These are phyloP conservation scores for Zaprionus gabonicus DNA, from an alignment of 1,140 invertebrate species.

Conservation along the genomic window DNA sequence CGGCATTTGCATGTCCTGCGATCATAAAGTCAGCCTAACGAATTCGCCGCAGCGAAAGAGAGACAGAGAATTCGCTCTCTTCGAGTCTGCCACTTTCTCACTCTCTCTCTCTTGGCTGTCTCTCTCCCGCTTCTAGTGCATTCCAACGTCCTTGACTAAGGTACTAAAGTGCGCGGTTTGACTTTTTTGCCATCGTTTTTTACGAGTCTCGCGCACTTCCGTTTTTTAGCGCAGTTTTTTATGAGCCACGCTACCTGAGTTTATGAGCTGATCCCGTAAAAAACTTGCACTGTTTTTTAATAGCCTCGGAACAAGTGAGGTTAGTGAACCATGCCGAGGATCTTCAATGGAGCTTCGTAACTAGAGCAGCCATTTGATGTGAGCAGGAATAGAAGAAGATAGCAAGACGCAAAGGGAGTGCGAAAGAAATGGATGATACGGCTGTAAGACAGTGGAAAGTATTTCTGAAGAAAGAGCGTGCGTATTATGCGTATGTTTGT, in stretches of 20 bases:
- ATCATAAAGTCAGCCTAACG: background rate
- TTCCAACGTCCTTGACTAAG: conserved; percentile 46
- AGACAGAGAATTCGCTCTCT: background rate
- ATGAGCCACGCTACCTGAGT: conserved; percentile 15
- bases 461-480: conserved; percentile 28
- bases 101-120: background rate
- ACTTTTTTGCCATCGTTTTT: conserved; percentile 73
- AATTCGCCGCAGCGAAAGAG: conserved; percentile 44
- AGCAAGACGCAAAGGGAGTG: background rate
- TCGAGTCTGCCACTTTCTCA: conserved; percentile 8
- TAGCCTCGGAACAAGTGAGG: conserved; percentile 17
- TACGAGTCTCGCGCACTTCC: conserved; percentile 47
- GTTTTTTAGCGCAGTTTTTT: conserved; percentile 50
- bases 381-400: background rate
- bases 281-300: conserved; percentile 22
- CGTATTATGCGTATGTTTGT: conserved; percentile 56
- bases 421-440: background rate
- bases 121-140: conserved; percentile 7
- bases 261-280: conserved; percentile 18
- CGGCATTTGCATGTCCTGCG: conserved; percentile 8
- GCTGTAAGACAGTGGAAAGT: background rate
- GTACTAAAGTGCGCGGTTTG: conserved; percentile 61
- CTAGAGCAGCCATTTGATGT: background rate
- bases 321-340: conserved; percentile 37
- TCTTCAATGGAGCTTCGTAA: conserved; percentile 8